These are phyloP conservation scores for Takifugu bimaculatus DNA, from an alignment of 2,113 vertebrate genomes.

Conservation along the genomic window DNA sequence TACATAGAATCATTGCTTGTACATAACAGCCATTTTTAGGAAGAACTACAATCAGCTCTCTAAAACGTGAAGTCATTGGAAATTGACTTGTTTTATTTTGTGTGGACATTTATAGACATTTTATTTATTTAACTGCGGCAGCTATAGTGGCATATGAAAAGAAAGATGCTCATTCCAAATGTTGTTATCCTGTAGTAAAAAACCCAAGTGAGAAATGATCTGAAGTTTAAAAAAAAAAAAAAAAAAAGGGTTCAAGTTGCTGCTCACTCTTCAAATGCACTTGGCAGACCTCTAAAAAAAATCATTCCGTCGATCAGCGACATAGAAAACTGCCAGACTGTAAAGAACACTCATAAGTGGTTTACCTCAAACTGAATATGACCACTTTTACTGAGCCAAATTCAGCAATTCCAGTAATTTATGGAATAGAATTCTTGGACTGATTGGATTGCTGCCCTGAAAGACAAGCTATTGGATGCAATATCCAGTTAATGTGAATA, in stretches of 20 bases:
- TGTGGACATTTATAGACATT: too few species aligned
- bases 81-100: too few species aligned
- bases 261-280: too few species aligned
- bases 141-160: too few species aligned
- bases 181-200: constrained; percentile 2
- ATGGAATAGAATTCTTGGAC: constrained; percentile 16
- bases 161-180: constrained; percentile 2
- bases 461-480: background rate
- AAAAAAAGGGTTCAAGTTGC: too few species aligned
- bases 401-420: constrained; percentile 21
- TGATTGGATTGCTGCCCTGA: background rate
- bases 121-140: too few species aligned
- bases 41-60: background rate
- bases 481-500: background rate
- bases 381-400: constrained; percentile 18
- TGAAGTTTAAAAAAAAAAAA: constrained; percentile 25
- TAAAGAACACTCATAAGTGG: constrained; percentile 7
- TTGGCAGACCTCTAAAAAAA: too few species aligned
- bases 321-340: constrained; percentile 5
- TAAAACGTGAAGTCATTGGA: too few species aligned
- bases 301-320: too few species aligned
- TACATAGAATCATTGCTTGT: background rate
- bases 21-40: background rate
- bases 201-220: constrained; percentile 27
- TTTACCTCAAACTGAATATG: constrained; percentile 15